Evolutionary conservation across 1,140 invertebrate genomes (phyloP).

Genomic region (Pomacea maculata): DNA sequence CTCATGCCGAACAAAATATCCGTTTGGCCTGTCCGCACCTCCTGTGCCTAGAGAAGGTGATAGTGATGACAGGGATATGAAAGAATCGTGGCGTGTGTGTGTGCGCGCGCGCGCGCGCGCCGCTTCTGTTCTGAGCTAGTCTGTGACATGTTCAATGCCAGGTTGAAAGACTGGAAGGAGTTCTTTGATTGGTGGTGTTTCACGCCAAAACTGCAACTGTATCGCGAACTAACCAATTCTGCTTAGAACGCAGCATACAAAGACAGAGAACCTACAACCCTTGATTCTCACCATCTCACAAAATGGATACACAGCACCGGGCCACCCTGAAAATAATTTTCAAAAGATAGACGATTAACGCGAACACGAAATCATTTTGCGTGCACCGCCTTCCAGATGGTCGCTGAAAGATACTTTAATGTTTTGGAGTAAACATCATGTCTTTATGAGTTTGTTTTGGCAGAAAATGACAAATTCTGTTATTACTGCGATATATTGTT

Average conservation of each 20-base stretch:
- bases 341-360: no score
- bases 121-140: not conserved
- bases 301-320: not conserved
- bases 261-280: not conserved
- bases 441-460: no score
- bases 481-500: no score
- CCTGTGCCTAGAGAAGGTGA: no score
- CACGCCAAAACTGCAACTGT: not conserved
- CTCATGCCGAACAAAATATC: no score
- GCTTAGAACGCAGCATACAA: not conserved
- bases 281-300: not conserved
- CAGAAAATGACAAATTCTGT: no score
- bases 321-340: not conserved
- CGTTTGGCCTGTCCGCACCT: no score
- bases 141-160: not conserved
- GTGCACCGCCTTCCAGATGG: no score
- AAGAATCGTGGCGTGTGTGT: not conserved
- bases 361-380: no score
- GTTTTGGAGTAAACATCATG: no score
- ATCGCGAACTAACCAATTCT: not conserved
- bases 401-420: no score
- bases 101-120: not conserved
- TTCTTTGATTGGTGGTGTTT: slow-evolving; percentile 2
- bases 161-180: not conserved
- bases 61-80: no score